Base-by-base conservation (phyloP, 2,888 invertebrate genomes). In the Polylopha cassiicola region DNA sequence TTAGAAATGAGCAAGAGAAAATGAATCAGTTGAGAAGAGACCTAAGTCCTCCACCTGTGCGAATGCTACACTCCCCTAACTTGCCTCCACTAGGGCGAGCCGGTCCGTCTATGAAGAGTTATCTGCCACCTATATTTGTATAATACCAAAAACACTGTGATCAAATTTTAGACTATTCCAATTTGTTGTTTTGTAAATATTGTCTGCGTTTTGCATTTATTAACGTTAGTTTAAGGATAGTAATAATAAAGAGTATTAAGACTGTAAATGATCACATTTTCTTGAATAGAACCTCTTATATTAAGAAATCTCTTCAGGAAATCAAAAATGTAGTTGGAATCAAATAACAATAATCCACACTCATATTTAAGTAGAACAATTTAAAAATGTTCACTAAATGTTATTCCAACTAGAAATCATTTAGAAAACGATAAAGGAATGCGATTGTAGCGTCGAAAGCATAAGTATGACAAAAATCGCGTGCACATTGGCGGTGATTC, bases 71-170 rank as follows among this genome's bases (percentile, higher is more conserved):
- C 38, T 47, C 61, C 3, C 56, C 66, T 6, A 69, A 65, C 44
- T 56, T 80, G 32, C 85, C 82, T 3, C 84, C 81, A 1, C 54
- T 85, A 45, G 85, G 85, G 2, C 62, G 85, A 39, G 84, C 84
- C 3, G 85, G 85, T 2, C 85, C 85, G 7, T 71, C 84, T 1
- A 64, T 73, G 64, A 85, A 79, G 50, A 73, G 71, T 41, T 84
- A 84, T 52, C 51, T 79, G 36, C 85, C 85, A 22, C 82, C 85
- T 14, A 61, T 73, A 37, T 82, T 73, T 45, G 65, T 73, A 47
- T 80, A 70, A 61, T 8, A 34, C 34, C 14, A 37, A 56, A 60
- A 61, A 39, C 45, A 47, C 61, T 75, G 76, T 79, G 76, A 76
- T 77, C 64, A 58, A 44, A 15, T 26, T 23, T 15, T 30, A 13